Base-by-base conservation (phyloP, 2,113 vertebrate genomes). In the Caranx ignobilis region DNA sequence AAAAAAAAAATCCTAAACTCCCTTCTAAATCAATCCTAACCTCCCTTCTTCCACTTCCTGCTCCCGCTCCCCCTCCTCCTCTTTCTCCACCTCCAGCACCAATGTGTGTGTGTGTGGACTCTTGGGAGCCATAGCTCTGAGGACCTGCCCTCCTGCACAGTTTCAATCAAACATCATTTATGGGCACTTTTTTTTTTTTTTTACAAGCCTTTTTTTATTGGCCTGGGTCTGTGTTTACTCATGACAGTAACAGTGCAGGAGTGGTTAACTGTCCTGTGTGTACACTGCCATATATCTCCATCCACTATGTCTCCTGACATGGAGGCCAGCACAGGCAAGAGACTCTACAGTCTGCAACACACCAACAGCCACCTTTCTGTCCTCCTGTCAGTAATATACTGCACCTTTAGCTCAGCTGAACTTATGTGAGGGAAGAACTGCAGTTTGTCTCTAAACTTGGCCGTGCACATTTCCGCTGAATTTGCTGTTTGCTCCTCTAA, bases 121-220 rank as follows among this genome's bases (percentile, higher is more conserved):
- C 86, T 43, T 77, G 85, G 77, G 88, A 91, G 78, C 50, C 59
- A 57, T 74, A 57, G 76, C 80, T 75, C 74, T 75, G 79, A 84
- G 63, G 11, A 91, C 82, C 85, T 81, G 81, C 90, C 81, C 86
- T 86, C 79, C 87, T 88, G 83, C 88, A 92, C 87, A 86, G 79
- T 91, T 94, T 93, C 83, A 94, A 94, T 94, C 93, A 93, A 92
- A 93, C 81, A 88, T 87, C 75, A 79, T 94, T 95, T 94, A 92
- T 90, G 85, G 88, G 76, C 69, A 74, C 82, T 75, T 64, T 77
- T 82, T 84, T 75, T 57, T 70, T 62, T 72, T 71, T 69, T 88
- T 90, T 75, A 91, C 77, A 69, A 73, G 66, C 32, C 81, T 91
- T 91, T 91, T 94, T 94, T 94, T 94, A 91, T 90, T 89, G 80